A percentile compares a stretch with the other conserved stretches of the same genome.
Evolutionary conservation across 2,797 vertebrate species (phyloP).

Genomic region (Ptychobarbus kaznakovi): DNA sequence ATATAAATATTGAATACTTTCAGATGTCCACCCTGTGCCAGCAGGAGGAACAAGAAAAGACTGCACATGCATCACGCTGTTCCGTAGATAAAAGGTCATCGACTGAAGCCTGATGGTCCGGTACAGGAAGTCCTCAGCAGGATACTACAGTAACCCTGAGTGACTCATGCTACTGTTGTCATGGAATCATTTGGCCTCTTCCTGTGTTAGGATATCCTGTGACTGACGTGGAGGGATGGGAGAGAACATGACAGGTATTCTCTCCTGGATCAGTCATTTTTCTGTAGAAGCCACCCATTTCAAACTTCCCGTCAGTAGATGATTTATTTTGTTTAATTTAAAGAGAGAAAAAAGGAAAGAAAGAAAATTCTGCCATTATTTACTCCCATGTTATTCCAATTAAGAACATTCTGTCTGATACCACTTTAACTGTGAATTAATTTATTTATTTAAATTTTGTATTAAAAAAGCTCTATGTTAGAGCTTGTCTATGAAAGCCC

Average conservation of each 20-base stretch:
- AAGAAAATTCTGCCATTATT: background rate
- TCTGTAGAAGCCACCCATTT: background rate
- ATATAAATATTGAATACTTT: conserved; percentile 10
- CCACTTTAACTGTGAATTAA: background rate
- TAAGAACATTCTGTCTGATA: too few relatives aligned
- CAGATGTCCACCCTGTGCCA: conserved; percentile 7
- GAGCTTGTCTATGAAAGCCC: background rate
- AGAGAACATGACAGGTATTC: conserved; percentile 23
- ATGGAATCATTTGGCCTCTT: conserved; percentile 40
- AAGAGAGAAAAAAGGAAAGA: background rate
- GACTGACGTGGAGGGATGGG: background rate
- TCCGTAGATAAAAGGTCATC: conserved; percentile 34
- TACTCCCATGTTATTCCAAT: too few relatives aligned
- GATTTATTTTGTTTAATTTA: background rate
- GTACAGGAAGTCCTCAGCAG: conserved; percentile 42
- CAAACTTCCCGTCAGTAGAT: background rate
- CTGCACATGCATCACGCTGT: background rate
- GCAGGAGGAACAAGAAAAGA: conserved; percentile 15
- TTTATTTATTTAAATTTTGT: background rate
- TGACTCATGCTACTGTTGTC: conserved; percentile 50
- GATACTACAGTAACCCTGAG: conserved; percentile 13
- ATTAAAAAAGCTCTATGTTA: background rate
- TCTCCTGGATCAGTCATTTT: background rate
- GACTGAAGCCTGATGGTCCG: conserved; percentile 16
- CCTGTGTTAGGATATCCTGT: conserved; percentile 58